Evolutionary conservation across 2,888 invertebrate species (phyloP).

Genomic region (Andricus curvator): DNA sequence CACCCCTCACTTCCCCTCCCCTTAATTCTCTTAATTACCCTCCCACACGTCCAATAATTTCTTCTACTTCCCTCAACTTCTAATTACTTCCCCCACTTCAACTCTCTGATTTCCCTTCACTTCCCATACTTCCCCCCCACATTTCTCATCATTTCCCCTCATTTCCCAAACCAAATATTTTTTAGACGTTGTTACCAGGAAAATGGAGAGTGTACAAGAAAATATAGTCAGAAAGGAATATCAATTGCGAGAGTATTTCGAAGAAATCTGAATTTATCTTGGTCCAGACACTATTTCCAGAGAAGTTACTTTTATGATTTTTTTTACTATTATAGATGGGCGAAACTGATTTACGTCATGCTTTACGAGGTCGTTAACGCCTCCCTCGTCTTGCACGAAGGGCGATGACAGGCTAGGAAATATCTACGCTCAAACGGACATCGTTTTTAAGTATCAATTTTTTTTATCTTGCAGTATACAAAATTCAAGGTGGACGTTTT

Average conservation of each 20-base stretch:
- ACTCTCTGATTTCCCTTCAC: no score
- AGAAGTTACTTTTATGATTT: conserved; percentile 40
- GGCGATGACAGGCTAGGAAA: conserved; percentile 12
- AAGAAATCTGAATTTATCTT: conserved; percentile 21
- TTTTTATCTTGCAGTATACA: neutral
- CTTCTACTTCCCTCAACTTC: no score
- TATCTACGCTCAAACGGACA: conserved; percentile 11
- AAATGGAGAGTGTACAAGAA: neutral
- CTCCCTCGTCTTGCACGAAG: conserved; percentile 28
- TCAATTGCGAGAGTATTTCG: conserved; percentile 9
- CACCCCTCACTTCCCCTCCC: no score
- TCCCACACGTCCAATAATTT: no score
- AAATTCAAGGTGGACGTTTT: neutral
- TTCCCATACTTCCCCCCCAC: no score
- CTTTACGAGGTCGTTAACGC: conserved; percentile 56
- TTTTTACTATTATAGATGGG: conserved; percentile 42
- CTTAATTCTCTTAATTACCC: no score
- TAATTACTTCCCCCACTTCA: no score
- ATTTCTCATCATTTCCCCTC: no score
- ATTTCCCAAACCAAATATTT: neutral
- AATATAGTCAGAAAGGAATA: conserved; percentile 21
- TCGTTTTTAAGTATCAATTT: conserved; percentile 24
- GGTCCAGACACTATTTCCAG: neutral
- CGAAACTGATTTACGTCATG: conserved; percentile 44
- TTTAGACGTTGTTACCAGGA: neutral